Base-by-base conservation (phyloP, 2,888 invertebrate species). In the Eupithecia exiguata region DNA sequence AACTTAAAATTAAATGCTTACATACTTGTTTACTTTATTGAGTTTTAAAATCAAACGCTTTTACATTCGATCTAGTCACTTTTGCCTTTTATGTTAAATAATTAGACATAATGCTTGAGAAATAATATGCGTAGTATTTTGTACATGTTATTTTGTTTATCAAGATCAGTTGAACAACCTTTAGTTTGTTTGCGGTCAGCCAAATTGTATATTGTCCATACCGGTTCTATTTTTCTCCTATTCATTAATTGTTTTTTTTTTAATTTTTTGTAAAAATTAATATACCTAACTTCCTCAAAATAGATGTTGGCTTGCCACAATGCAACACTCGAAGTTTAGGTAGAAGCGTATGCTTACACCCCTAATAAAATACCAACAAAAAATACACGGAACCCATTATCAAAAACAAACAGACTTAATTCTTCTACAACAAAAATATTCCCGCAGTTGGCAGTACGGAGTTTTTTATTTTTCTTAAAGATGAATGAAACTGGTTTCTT, bases 401-500 rank as follows among this genome's bases (percentile, higher is more conserved):
- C 21, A 40, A 66, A 49, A 25, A 25, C 68, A 62, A 69, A 43
- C 35, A 70, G 0, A 30, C 63, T 62, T 69, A 49, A 43, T 70
- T 68, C 6, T 40, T 36, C 16, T 63, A 68, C 68, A 62, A 46
- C 70, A 66, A 66, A 66, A 66, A 43, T 66, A 66, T 21, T 68
- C 71, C 71, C 67, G 71, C 69, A 62, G 61, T 66, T 16, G 43
- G 40, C 49, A 72, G 67, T 38, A 49, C 49, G 10, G 6, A 14
- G 61, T n/a, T 71, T 69, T 70, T 74, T 65, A 25, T 69, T 71
- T 62, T 71, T 72, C 72, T 75, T 79, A 68, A 78, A 78, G 80
- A 79, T 78, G 79, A 80, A 79, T 77, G 68, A 76, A 81, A 81
- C 79, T 68, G 69, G 79, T 81, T 78, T 61, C n/a, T 36, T 30